phyloP scores from a whole-genome alignment of 2,888 invertebrate genomes.

The Apantesis nais region DNA sequence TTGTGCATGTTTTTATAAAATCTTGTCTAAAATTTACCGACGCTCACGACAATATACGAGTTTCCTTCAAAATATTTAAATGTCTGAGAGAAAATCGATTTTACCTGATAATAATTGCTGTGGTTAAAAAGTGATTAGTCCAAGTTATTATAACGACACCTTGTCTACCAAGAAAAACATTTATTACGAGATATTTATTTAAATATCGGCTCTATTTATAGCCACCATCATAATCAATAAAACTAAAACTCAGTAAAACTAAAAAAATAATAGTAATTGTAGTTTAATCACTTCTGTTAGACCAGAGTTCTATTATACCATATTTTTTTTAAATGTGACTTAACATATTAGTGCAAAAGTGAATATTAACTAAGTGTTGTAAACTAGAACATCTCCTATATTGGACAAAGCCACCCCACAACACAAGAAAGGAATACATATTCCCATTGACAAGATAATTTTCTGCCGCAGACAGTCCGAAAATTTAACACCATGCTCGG shows the following conservation, averaged over 20 bases:
- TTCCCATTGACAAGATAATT: conserved; percentile 46
- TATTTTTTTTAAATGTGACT: background rate
- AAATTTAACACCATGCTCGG: conserved; percentile 68
- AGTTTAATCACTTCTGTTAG: background rate
- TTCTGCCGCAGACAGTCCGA: conserved; percentile 67
- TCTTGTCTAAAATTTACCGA: no score
- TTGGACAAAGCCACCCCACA: background rate
- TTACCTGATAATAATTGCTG: background rate
- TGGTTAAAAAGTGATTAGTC: background rate
- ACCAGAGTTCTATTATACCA: background rate
- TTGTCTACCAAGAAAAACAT: background rate
- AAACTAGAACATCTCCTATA: background rate
- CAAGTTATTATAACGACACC: background rate
- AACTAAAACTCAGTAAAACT: background rate
- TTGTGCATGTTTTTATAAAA: no score
- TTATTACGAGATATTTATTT: background rate
- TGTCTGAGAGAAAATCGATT: background rate
- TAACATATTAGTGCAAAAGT: background rate
- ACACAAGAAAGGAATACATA: conserved; percentile 8
- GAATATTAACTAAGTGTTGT: conserved; percentile 2
- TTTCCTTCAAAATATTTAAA: background rate
- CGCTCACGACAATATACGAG: background rate
- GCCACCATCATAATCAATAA: background rate
- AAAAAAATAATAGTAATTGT: background rate
- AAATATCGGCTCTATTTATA: background rate